These are phyloP conservation scores for Eulemur albifrons DNA, from an alignment of 2,797 vertebrate genomes.

Conservation along the genomic window DNA sequence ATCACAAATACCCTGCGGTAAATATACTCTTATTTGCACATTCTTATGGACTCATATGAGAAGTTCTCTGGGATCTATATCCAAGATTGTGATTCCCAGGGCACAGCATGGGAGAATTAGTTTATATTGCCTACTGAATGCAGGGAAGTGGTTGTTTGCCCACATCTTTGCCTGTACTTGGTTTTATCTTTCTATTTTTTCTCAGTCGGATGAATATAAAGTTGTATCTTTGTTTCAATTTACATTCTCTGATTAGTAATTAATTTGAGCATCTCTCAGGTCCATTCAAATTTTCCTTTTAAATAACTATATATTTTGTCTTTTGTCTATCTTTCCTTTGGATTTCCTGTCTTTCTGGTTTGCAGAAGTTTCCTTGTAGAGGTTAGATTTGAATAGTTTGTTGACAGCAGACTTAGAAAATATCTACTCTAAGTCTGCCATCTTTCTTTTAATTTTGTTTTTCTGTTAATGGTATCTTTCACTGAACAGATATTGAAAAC, in stretches of 20 bases:
- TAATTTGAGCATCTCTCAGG: neutral
- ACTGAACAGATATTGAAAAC: neutral
- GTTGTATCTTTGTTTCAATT: neutral
- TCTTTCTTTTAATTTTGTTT: neutral
- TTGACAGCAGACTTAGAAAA: neutral
- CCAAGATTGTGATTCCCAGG: neutral
- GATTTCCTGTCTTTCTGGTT: neutral
- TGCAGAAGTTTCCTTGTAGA: neutral
- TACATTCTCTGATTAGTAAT: neutral
- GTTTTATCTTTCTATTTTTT: slow-evolving; percentile 38
- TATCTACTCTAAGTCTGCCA: neutral
- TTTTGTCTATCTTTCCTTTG: neutral
- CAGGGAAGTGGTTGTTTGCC: neutral
- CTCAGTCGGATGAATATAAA: neutral
- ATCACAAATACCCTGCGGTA: neutral
- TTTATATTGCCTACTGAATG: neutral
- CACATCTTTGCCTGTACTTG: neutral
- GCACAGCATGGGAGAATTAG: neutral
- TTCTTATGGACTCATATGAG: neutral
- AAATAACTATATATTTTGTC: neutral
- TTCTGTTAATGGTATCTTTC: neutral
- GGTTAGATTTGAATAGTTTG: neutral
- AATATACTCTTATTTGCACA: neutral
- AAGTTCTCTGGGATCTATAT: neutral
- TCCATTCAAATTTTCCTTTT: neutral